Percentiles rank a stretch among this genome's conserved stretches.
phyloP scores from a whole-genome alignment of 2,113 vertebrate genomes.

The Manacus vitellinus region DNA sequence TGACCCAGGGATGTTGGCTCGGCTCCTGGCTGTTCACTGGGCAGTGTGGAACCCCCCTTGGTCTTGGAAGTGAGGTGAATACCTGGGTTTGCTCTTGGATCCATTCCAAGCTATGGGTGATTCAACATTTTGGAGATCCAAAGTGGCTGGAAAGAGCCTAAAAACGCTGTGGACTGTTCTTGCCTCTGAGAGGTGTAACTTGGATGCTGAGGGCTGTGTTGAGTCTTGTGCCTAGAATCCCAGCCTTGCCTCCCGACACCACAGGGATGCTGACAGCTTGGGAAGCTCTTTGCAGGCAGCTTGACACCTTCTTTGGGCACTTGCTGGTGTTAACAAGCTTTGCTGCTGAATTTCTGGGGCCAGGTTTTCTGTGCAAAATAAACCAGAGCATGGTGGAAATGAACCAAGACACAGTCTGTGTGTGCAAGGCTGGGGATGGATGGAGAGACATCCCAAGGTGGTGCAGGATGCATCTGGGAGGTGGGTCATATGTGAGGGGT shows the following conservation, averaged over 20 bases:
- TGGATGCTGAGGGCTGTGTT: background rate
- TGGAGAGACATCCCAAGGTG: accelerated
- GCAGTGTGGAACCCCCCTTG: accelerated
- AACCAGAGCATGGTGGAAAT: accelerated
- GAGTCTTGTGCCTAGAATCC: background rate
- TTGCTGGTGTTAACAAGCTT: background rate
- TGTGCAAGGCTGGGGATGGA: background rate
- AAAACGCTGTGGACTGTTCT: background rate
- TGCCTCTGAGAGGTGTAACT: background rate
- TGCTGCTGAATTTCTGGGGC: background rate
- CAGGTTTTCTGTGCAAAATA: background rate
- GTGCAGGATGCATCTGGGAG: background rate
- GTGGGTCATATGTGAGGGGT: accelerated
- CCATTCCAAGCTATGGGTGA: background rate
- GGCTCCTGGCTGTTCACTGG: background rate
- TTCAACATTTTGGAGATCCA: background rate
- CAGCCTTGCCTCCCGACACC: background rate
- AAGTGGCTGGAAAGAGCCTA: background rate
- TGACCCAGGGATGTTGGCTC: background rate
- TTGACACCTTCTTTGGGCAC: background rate
- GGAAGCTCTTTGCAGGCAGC: background rate
- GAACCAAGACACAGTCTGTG: background rate
- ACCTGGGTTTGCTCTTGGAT: background rate
- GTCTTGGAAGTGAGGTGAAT: background rate
- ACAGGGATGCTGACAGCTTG: background rate